Percentiles rank a stretch among this genome's conserved stretches.
phyloP scores from a whole-genome alignment of 2,888 invertebrate genomes.

The Leptopterna dolabrata region DNA sequence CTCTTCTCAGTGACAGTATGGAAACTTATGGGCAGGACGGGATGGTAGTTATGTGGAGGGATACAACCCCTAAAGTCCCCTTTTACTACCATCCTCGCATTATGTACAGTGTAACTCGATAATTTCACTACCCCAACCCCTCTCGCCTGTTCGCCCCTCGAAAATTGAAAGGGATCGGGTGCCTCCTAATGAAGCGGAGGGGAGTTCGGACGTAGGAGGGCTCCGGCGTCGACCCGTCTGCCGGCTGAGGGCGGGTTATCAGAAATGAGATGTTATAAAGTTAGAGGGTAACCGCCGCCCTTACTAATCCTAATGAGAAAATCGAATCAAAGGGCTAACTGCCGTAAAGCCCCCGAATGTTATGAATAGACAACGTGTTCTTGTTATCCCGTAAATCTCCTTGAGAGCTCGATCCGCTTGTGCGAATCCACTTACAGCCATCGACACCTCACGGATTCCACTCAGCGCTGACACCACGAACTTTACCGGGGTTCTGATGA shows the following conservation, averaged over 20 bases:
- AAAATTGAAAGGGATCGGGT: conserved; percentile 52
- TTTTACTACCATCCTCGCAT: conserved; percentile 45
- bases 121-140: conserved; percentile 32
- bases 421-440: too few relatives aligned
- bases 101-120: conserved; percentile 51
- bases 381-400: neutral
- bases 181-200: conserved; percentile 36
- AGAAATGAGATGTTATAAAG: conserved; percentile 44
- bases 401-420: too few relatives aligned
- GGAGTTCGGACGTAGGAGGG: neutral
- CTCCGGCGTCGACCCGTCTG: neutral
- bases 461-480: too few relatives aligned
- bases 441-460: too few relatives aligned
- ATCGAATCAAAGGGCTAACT: conserved; percentile 19
- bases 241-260: neutral
- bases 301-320: conserved; percentile 31
- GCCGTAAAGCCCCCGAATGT: neutral
- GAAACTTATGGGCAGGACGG: neutral
- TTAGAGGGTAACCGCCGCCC: conserved; percentile 20
- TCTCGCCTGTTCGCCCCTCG: neutral
- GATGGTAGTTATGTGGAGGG: conserved; percentile 31
- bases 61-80: conserved; percentile 6
- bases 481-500: too few relatives aligned
- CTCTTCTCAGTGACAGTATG: neutral
- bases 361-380: neutral